Evolutionary conservation across 2,888 invertebrate genomes (phyloP), one percentile per base, ranked within the genome.

Genomic region (Scaptomyza parva): DNA sequence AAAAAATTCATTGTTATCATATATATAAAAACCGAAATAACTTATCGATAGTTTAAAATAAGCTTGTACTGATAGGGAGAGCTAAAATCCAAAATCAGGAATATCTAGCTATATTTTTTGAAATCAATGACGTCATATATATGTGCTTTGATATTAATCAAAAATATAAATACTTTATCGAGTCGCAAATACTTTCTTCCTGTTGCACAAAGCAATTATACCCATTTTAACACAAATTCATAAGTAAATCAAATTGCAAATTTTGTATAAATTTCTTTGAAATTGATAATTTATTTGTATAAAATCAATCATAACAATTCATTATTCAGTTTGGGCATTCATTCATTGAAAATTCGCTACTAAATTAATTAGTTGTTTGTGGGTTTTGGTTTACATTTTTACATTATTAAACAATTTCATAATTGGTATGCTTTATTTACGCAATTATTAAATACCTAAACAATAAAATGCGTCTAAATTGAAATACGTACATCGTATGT

Each of bases 381-480:
- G 20, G 39, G 0, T 24, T 63, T 35, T 44, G 45, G 37, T 44
- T 63, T 44, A 63, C 44, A 51, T 66, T 54, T 62, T 59, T 78
- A 73, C 51, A 67, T 68, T 68, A 53, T 64, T 69, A 70, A 78
- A 82, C 83, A 76, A 82, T 85, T 85, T 76, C 67, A 48, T 63
- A 39, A 17, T 63, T 48, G 26, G 44, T 77, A 43, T 63, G 62
- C 41, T 55, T 61, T 70, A 60, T 61, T 51, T 63, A 50, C 75
- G 72, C 79, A 69, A 65, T 71, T 76, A 70, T 85, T 78, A 78
- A 85, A 83, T 82, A 76, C 86, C 82, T 83, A 82, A 37, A 82
- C 78, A 87, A 85, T 87, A 83, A 87, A 85, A 83, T 87, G 83
- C 83, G 76, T 83, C 85, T 78, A 82, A 85, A 85, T 81, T 58